Evolutionary conservation across 1,140 invertebrate species (phyloP).

Genomic region (Antheraea pernyi): DNA sequence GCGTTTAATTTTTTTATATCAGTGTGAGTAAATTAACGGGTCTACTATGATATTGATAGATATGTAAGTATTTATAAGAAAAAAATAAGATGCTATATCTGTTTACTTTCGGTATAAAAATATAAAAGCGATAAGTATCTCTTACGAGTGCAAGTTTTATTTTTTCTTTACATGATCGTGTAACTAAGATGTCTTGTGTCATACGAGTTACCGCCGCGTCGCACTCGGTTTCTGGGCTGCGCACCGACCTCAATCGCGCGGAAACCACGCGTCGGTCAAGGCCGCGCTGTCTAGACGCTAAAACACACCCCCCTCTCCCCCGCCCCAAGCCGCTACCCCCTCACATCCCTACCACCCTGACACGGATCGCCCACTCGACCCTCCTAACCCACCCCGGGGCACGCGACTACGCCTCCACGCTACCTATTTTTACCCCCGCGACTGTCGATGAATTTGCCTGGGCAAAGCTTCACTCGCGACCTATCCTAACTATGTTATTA

Average conservation of each 20-base stretch:
- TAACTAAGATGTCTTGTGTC: too few species aligned
- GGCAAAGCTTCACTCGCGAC: slow-evolving; percentile 35
- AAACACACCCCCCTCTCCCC: slow-evolving; percentile 38
- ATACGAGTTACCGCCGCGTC: slow-evolving; percentile 3
- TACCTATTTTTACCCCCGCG: slow-evolving; percentile 57
- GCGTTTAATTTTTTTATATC: too few species aligned
- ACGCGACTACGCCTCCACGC: slow-evolving; percentile 27
- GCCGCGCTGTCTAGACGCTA: slow-evolving; percentile 56
- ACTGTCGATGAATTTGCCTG: slow-evolving; percentile 47
- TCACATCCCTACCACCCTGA: slow-evolving; percentile 21
- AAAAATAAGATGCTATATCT: too few species aligned
- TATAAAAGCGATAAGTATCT: too few species aligned
- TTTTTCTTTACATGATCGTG: too few species aligned
- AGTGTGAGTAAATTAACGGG: too few species aligned
- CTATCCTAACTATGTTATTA: slow-evolving; percentile 4
- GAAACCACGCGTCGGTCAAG: slow-evolving; percentile 72
- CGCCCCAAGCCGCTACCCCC: slow-evolving; percentile 27
- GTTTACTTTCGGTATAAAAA: too few species aligned
- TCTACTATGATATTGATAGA: too few species aligned
- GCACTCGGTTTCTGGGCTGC: slow-evolving; percentile 65
- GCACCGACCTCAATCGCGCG: slow-evolving; percentile 63
- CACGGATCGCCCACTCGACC: not conserved
- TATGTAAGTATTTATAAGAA: too few species aligned
- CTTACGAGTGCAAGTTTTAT: too few species aligned
- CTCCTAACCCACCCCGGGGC: slow-evolving; percentile 17